Evolutionary conservation across 1,140 invertebrate genomes (phyloP), one percentile per base, ranked within the genome.

Genomic region (Ptiloglossa arizonensis): DNA sequence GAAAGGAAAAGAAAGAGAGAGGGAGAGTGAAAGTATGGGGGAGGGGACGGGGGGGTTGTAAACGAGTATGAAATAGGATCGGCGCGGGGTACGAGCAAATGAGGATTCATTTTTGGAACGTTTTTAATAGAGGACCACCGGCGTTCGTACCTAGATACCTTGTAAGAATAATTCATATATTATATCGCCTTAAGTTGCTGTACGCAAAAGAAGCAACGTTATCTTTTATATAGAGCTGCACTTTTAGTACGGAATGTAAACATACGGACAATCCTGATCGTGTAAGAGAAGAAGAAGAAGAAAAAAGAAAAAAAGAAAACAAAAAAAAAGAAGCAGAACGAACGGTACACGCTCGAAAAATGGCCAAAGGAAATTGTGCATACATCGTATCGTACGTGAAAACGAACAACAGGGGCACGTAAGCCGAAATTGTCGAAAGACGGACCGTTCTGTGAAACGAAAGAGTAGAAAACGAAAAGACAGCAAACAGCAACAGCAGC

Each of bases 81-180:
- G 59, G 48, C 67, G 56, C 66, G 56, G 27, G 38, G 56, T 60
- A 71, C 57, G 74, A 72, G 60, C 35, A 24, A 64, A 56, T 32
- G 41, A 22, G 59, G 60, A 73, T 79, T 79, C 76, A 46, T 77
- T 77, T 79, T 79, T 73, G 48, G 60, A 73, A 73, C 52, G 52
- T 79, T 79, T 79, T 72, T 79, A 79, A 79, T 79, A 79, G 63
- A 80, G 78, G 78, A 80, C 64, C 72, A 80, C 56, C 41, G 72
- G 64, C 64, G 72, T 66, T 76, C 63, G 63, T 69, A 75, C 60
- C 69, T 76, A 76, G 56, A 68, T 69, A 75, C 50, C 68, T 69
- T 50, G 35, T 76, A 80, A 52, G 72, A 68, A 27, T 41, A n/a
- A 80, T 75, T 75, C 71, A 35, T 62, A 62, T 67, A 56, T 60